Base-by-base conservation (phyloP, 1,140 invertebrate genomes). In the Hesperophylax magnus region DNA sequence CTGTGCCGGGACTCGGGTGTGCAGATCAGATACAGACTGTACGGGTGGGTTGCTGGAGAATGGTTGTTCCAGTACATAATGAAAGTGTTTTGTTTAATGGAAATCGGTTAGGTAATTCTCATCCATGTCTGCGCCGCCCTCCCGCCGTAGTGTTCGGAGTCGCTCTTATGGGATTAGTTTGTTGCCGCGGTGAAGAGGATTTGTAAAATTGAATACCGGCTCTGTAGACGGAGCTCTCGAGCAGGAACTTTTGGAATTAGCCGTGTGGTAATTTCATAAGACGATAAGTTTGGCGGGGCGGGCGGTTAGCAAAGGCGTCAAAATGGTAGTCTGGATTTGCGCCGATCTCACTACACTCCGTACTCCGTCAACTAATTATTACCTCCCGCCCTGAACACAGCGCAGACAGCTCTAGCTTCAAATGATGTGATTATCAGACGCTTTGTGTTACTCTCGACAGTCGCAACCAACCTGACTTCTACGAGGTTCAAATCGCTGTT, bases 201-300 rank as follows among this genome's bases (percentile, higher is more conserved):
- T 80, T 82, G 81, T 82, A 82, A 82, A 80, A 82, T 79, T 82
- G 81, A 82, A 82, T 80, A 65, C 61, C 52, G 53, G 72, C 72
- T 77, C 56, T 14, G 61, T 22, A 47, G 67, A 22, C 65, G 34
- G 20, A 60, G 72, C 52, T 58, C 31, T 75, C 56, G 58, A 61
- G 56, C 56, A 14, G 17, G 75, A 77, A 77, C 75, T 82, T 80
- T 80, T 39, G 74, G 81, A 82, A 82, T 82, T 82, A 82, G 81
- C 75, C 78, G 56, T 78, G 81, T 78, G 78, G 78, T 82, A 82
- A 82, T 82, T 80, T 80, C 81, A 78, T 82, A 82, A 82, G 81
- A 80, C 78, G 78, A 80, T 80, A 80, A 80, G 81, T 80, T 80
- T 78, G 72, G 58, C 60, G 60, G 14, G 61, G 76, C 76, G 31